These are phyloP conservation scores for Agrenia bidenticulata DNA, from an alignment of 2,888 invertebrate genomes.

Conservation along the genomic window DNA sequence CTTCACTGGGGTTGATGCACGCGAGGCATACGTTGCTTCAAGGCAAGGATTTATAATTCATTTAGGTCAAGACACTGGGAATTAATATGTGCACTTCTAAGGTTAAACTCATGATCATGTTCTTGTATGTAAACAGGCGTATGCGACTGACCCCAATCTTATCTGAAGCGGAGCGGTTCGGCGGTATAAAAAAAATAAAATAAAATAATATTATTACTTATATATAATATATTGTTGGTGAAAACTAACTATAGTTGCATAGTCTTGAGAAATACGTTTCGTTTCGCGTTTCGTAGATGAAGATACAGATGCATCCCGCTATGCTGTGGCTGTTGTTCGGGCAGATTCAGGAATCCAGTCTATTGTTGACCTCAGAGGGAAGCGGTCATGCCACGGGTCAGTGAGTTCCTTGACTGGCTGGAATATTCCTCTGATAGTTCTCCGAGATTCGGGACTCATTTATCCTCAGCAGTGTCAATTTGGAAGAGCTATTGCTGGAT, in stretches of 20 bases:
- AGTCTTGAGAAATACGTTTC: no score
- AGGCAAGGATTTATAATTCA: no score
- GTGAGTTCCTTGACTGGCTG: constrained; percentile 48
- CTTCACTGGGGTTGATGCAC: constrained; percentile 70
- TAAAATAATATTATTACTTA: no score
- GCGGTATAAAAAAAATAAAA: no score
- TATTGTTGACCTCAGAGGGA: constrained; percentile 50
- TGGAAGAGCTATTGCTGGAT: constrained; percentile 47
- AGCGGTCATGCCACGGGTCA: constrained; percentile 51
- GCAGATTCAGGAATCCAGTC: constrained; percentile 50
- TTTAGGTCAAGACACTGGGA: not conserved
- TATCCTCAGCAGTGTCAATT: constrained; percentile 48
- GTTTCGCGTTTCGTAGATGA: no score
- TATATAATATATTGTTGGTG: no score
- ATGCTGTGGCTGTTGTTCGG: constrained; percentile 49
- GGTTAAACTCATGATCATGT: no score
- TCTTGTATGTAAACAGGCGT: constrained; percentile 39
- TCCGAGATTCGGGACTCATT: constrained; percentile 45
- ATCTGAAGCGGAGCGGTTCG: constrained; percentile 46
- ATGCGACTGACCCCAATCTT: constrained; percentile 48
- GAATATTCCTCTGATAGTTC: constrained; percentile 48
- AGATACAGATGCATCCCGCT: constrained; percentile 50
- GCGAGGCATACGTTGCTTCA: constrained; percentile 69
- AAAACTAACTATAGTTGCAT: no score
- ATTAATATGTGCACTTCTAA: not conserved